A percentile compares a stretch with the other conserved stretches of the same genome.
phyloP scores from a whole-genome alignment of 2,797 vertebrate genomes.

The Psittacula derbiana region DNA sequence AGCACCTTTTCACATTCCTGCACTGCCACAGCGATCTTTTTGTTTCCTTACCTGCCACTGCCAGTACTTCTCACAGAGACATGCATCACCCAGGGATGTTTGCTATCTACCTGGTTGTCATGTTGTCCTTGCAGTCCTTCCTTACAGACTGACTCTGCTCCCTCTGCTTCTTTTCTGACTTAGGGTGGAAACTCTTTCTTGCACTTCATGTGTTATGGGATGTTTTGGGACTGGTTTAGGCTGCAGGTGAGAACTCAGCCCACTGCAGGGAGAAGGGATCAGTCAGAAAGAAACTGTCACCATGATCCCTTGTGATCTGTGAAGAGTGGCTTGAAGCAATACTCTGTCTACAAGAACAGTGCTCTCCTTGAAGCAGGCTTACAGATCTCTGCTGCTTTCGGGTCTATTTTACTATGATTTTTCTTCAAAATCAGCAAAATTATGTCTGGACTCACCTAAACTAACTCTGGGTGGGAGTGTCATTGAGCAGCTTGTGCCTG shows the following conservation, averaged over 20 bases:
- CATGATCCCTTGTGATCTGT: not conserved
- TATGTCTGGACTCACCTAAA: not conserved
- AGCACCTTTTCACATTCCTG: not conserved
- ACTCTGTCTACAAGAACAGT: not conserved
- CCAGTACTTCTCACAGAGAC: not conserved
- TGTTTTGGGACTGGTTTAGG: not conserved
- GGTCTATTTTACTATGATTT: not conserved
- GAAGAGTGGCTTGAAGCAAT: not conserved
- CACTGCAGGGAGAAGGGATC: not conserved
- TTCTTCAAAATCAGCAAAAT: not conserved
- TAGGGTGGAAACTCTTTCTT: not conserved
- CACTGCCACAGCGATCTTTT: rapidly evolving
- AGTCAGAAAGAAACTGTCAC: not conserved
- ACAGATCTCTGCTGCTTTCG: not conserved
- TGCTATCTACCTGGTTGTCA: not conserved
- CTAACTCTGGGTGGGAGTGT: not conserved
- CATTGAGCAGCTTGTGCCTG: not conserved
- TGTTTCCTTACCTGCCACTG: not conserved
- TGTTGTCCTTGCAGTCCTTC: not conserved
- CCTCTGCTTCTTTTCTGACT: not conserved
- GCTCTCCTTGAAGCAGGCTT: not conserved
- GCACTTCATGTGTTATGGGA: not conserved
- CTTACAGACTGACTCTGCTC: not conserved
- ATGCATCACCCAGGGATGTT: not conserved
- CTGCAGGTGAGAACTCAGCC: not conserved